Base-by-base conservation (phyloP, 2,888 invertebrate species). In the Cerastis leucographa region DNA sequence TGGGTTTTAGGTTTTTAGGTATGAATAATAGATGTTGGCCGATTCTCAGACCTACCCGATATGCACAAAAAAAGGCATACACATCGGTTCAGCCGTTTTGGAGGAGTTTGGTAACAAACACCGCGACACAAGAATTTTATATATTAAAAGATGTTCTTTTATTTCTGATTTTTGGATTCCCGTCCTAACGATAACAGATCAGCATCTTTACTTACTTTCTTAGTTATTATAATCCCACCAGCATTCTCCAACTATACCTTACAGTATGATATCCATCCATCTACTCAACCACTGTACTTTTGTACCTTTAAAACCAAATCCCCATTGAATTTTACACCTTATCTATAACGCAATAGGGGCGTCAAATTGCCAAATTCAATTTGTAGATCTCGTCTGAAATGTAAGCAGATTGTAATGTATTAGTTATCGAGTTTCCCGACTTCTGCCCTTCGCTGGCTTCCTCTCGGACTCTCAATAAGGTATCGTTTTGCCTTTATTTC, bases 401-500 rank as follows among this genome's bases (percentile, higher is more conserved):
- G 67, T 66, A 77, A 66, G 66, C 77, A 79, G 74, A 78, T 82
- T 83, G 81, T 81, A 85, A 89, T 83, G 81, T 85, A 87, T 83
- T 87, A 84, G 83, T 76, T 88, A 85, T 83, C 19, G 72, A 83
- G 80, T 87, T 88, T 80, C 65, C 80, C 62, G 75, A 85, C 78
- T 81, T 78, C 68, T 76, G 74, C 69, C 73, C 73, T 83, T 71
- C 40, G 54, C 65, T 9, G 22, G 49, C n/a, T 80, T 79, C 56
- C 44, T 44, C 22, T 59, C 56, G 65, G 68, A 62, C 74, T 81
- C 44, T 75, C 84, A 80, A 80, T 80, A 74, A 77, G 78, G 67
- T 75, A 72, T 74, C 66, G 61, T 71, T 77, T 74, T 29, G 29
- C 29, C 22, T 68, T 78, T 67, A 67, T 74, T 42, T 69, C 11